phyloP scores from a whole-genome alignment of 2,797 vertebrate species.

The Lindbergichthys nudifrons region DNA sequence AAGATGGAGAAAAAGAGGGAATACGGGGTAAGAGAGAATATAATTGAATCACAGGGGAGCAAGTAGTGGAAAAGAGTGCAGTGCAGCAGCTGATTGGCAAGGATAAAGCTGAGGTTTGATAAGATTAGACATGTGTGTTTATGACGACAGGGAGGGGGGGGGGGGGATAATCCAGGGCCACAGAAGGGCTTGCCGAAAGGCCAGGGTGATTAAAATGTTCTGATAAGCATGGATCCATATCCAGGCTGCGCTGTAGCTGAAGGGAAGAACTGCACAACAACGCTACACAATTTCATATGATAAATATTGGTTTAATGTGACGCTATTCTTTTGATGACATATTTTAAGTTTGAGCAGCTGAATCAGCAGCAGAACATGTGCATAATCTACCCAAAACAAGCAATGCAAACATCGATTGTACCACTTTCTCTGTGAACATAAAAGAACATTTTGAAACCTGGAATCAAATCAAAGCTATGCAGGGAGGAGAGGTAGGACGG shows the following conservation, averaged over 20 bases:
- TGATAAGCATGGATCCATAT: constrained; percentile 59
- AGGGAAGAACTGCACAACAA: constrained; percentile 18
- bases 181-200: constrained; percentile 65
- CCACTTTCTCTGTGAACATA: background rate
- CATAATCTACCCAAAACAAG: too few relatives aligned
- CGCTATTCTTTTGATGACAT: background rate
- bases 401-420: too few relatives aligned
- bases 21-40: constrained; percentile 59
- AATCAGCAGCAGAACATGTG: background rate
- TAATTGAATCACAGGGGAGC: constrained; percentile 71
- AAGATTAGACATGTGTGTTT: constrained; percentile 83
- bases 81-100: constrained; percentile 77
- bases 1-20: constrained; percentile 69
- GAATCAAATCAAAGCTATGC: background rate
- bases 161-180: constrained; percentile 74
- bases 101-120: constrained; percentile 82
- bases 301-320: background rate
- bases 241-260: constrained; percentile 34
- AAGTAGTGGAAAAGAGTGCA: constrained; percentile 74
- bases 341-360: background rate
- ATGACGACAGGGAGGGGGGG: constrained; percentile 69
- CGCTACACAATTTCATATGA: background rate
- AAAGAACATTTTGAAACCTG: background rate
- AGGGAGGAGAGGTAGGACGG: background rate
- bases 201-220: constrained; percentile 51